Base-by-base conservation (phyloP, 2,113 vertebrate species). In the Dendrocopos noguchii region DNA sequence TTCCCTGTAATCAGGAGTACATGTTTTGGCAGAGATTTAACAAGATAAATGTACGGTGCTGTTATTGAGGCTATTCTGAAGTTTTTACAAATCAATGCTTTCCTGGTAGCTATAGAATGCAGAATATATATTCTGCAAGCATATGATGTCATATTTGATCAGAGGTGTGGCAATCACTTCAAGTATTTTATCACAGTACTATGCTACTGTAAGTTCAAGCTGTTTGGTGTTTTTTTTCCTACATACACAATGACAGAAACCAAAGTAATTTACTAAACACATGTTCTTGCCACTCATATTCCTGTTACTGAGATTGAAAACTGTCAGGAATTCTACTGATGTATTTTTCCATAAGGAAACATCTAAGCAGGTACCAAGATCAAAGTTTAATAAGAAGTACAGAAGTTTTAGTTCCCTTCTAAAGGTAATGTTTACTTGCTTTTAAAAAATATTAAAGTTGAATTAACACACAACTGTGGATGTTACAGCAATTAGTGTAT, bases 11-110 rank as follows among this genome's bases (percentile, higher is more conserved):
- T 88, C 75, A 95, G 90, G 14, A 87, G 33, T 67, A 87, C 46
- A 17, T 36, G 55, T 82, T 94, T 93, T 95, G 84, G 75, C 90
- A 93, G 57, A 75, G 57, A 82, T 65, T 84, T 88, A 92, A 89
- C 39, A 92, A 75, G 44, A 93, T 72, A 91, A 92, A 87, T 36
- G 56, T 52, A 87, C 39, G 56, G 46, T 66, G 75, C 31, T 85
- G 46, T 70, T 82, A 76, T 6, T 42, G 16, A 91, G 57, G 63
- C 60, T 79, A 64, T 55, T 91, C 42, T 74, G 39, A 90, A 91
- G 63, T 81, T 91, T 91, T 65, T 61, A 91, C 64, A 71, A 93
- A 88, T 84, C 57, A 88, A 57, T 71, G 59, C 53, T 94, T 91
- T 87, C 42, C 81, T 72, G 28, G 28, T 78, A 42, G 7, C 42